phyloP scores from a whole-genome alignment of 2,888 invertebrate species.

The Anaspis maculata region DNA sequence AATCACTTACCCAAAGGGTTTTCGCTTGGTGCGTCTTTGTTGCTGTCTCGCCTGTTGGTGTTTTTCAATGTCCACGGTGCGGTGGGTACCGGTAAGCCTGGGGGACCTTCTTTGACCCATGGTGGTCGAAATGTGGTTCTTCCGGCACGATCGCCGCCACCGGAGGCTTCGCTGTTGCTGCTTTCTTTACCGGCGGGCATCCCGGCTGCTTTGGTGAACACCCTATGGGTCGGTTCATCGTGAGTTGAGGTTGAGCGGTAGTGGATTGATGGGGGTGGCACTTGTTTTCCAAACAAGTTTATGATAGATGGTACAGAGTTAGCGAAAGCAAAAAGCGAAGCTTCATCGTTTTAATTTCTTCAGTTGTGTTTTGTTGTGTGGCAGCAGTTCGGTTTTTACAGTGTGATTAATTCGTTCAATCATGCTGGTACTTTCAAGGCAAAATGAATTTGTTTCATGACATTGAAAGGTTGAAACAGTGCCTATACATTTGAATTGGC shows the following conservation, averaged over 20 bases:
- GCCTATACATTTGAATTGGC: no score
- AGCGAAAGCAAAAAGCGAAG: no score
- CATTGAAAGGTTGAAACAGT: no score
- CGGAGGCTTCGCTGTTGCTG: slow-evolving; percentile 39
- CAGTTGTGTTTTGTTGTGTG: no score
- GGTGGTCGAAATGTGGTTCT: slow-evolving; percentile 65
- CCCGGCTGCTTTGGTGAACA: slow-evolving; percentile 22
- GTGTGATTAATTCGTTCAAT: no score
- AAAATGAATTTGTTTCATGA: no score
- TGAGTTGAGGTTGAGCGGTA: background rate
- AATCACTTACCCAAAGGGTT: slow-evolving; percentile 22
- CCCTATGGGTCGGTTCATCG: slow-evolving; percentile 13
- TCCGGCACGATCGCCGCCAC: slow-evolving; percentile 42
- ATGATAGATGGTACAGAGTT: no score
- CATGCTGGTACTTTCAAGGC: no score
- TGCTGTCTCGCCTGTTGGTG: slow-evolving; percentile 32
- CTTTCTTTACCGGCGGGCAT: slow-evolving; percentile 48
- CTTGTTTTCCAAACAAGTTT: slow-evolving; percentile 1
- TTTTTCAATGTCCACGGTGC: slow-evolving; percentile 57
- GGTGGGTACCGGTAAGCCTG: slow-evolving; percentile 47
- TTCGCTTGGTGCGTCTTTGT: slow-evolving; percentile 16
- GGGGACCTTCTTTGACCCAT: slow-evolving; percentile 62
- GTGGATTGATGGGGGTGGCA: background rate
- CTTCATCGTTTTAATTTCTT: no score
- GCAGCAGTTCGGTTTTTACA: no score